A percentile compares a stretch with the other conserved stretches of the same genome.
Conservation (phyloP, 2,113 vertebrate species). For the Ochotona princeps region DNA sequence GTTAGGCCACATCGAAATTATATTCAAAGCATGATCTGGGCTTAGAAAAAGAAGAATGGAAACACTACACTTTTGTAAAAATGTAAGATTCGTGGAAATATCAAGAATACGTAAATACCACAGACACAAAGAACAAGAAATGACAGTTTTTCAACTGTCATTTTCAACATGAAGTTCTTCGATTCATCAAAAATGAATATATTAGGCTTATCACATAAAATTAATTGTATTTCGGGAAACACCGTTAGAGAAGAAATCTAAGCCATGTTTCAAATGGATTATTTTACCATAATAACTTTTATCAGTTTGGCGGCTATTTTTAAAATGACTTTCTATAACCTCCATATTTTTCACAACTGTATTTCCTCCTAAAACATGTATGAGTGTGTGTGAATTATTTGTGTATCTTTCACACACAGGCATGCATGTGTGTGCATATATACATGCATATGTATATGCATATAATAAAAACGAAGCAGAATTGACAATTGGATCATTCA, state of each 20-base stretch:
- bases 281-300: background rate
- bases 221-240: slow-evolving; percentile 36
- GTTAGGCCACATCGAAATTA: background rate
- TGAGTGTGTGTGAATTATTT: background rate
- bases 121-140: background rate
- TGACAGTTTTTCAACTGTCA: background rate
- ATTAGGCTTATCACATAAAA: background rate
- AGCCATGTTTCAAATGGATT: background rate
- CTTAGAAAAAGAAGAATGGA: background rate
- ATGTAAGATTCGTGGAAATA: background rate
- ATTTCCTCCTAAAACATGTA: background rate
- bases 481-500: background rate
- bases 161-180: background rate
- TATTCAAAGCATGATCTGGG: background rate
- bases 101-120: background rate
- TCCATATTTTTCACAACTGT: background rate
- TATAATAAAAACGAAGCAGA: background rate
- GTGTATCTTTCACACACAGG: background rate
- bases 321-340: background rate
- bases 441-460: background rate
- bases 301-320: background rate
- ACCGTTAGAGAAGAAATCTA: background rate
- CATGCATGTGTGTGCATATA: background rate
- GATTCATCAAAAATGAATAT: background rate
- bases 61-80: background rate